Evolutionary conservation across 2,888 invertebrate species (phyloP), one percentile per base, ranked within the genome.

Genomic region (Parnassius orleans): DNA sequence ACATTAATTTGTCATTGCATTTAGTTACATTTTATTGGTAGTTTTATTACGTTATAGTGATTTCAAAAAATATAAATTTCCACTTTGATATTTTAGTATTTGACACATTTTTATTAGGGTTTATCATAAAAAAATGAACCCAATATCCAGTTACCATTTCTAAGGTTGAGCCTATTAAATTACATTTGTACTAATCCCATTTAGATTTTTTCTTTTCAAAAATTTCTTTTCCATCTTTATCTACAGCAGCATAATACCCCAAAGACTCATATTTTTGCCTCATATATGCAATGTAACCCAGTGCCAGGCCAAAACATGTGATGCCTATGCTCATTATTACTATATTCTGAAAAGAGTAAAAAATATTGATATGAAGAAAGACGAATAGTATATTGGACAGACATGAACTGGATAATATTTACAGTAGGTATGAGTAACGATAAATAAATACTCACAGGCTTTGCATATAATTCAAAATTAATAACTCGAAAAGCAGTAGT

Each of bases 381-480:
- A 0, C 2, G n/a, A n/a, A n/a, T n/a, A n/a, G n/a, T n/a, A 24
- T 24, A 33, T 0, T 33, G 33, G 33, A 33, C 33, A 33, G 33
- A 7, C 33, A 24, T 24, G 7, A 33, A 33, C 33, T 33, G 33
- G 0, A 7, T 33, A 33, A 12, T 12, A 33, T 10, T 33, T 3
- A 33, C 5, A 52, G 3, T 33, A n/a, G 15, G n/a, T 10, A 50
- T 19, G 1, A 3, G 10, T 46, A 33, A 33, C 7, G 33, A 33
- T 7, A 33, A 24, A 24, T 3, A 24, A 33, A 57, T 53, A 89
- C 95, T 93, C 93, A 98, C 98, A 65, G 97, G 98, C 86, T 95
- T 97, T 0, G 95, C 94, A 81, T 97, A 98, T 1, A 98, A 90
- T 86, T 98, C 98, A 86, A 96, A 98, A 87, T 98, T 98, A 0